A percentile compares a stretch with the other conserved stretches of the same genome.
Evolutionary conservation across 2,113 vertebrate species (phyloP).

Genomic region (Oplegnathus fasciatus): DNA sequence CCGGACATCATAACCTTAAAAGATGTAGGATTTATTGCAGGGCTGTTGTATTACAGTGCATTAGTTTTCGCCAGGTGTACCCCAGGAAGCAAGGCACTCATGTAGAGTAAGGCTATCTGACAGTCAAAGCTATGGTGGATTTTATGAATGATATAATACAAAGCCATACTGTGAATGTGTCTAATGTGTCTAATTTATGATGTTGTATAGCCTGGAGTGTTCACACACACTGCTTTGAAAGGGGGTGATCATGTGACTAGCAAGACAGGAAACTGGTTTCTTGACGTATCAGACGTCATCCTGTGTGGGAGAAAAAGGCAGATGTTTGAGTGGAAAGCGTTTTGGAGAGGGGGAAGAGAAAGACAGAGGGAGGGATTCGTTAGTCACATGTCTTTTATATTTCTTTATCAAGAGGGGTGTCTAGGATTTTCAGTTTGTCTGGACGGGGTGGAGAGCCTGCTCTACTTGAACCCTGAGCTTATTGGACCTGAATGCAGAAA

Average conservation of each 20-base stretch:
- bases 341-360: slow-evolving; percentile 48
- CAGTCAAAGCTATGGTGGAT: not conserved
- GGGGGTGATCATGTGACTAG: slow-evolving; percentile 48
- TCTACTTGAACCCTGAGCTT: not conserved
- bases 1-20: not conserved
- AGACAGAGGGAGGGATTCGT: slow-evolving; percentile 60
- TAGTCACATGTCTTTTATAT: slow-evolving; percentile 29
- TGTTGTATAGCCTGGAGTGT: not conserved
- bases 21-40: not conserved
- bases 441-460: slow-evolving; percentile 10
- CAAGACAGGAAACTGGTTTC: slow-evolving; percentile 62
- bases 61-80: not conserved
- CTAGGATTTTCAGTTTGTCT: slow-evolving; percentile 6
- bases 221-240: not conserved
- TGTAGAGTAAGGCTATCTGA: too few relatives aligned
- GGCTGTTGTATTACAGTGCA: not conserved
- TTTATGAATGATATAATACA: not conserved
- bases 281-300: slow-evolving; percentile 46
- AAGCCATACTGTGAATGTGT: not conserved
- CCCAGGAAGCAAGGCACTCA: not conserved
- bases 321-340: slow-evolving; percentile 46
- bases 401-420: not conserved
- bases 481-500: not conserved
- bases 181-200: not conserved
- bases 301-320: slow-evolving; percentile 49